Conservation (phyloP, 2,113 vertebrate genomes). For the Climacteris rufus region DNA sequence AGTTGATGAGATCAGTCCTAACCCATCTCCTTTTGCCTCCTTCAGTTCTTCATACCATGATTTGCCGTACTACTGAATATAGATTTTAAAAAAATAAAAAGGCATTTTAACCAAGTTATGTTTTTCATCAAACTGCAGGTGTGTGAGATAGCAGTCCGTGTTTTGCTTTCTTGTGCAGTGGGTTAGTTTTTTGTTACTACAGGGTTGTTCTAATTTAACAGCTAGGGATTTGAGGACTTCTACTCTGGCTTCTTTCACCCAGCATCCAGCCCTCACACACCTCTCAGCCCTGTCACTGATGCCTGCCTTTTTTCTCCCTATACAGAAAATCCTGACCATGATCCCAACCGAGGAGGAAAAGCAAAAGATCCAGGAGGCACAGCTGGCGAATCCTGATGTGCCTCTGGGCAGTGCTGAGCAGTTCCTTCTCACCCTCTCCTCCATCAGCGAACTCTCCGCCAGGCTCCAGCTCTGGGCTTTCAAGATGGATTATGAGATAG, state of each 20-base stretch:
- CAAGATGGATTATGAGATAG: constrained; percentile 95
- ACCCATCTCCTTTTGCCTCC: background rate
- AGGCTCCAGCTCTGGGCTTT: constrained; percentile 98
- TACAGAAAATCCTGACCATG: constrained; percentile 97
- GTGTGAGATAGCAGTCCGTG: background rate
- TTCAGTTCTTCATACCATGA: background rate
- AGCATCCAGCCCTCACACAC: fast-evolving
- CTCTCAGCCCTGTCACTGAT: background rate
- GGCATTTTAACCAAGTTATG: background rate
- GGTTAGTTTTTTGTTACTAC: background rate
- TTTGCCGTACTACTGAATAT: background rate
- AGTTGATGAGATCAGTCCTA: background rate
- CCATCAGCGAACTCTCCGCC: constrained; percentile 92
- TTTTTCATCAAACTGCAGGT: background rate
- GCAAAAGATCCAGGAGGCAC: constrained; percentile 96
- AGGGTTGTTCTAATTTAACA: background rate
- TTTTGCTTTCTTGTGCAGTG: background rate
- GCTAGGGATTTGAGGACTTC: background rate
- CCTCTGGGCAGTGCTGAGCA: constrained; percentile 93
- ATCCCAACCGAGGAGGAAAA: constrained; percentile 96
- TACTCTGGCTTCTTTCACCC: background rate
- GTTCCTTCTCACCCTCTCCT: constrained; percentile 94
- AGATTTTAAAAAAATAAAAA: background rate
- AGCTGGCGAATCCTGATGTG: constrained; percentile 88
- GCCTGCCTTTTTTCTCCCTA: background rate